Evolutionary conservation across 1,140 invertebrate genomes (phyloP).

Genomic region (Drosophila triauraria): DNA sequence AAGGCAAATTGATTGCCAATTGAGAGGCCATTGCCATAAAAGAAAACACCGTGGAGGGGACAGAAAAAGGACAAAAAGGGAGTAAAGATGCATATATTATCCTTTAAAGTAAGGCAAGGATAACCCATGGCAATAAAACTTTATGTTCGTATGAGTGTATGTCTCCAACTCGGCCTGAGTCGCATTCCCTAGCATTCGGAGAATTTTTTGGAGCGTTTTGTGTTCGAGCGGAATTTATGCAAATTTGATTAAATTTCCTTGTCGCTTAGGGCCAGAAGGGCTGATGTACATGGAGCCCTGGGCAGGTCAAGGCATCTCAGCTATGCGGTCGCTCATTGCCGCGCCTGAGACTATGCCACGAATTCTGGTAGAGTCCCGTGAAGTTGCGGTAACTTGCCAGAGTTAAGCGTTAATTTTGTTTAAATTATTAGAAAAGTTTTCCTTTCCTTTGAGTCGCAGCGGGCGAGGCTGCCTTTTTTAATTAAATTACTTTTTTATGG

Average conservation of each 20-base stretch:
- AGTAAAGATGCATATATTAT: slow-evolving; percentile 69
- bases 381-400: background rate
- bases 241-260: slow-evolving; percentile 70
- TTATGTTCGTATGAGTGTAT: slow-evolving; percentile 17
- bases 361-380: slow-evolving; percentile 19
- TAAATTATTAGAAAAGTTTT: slow-evolving; percentile 29
- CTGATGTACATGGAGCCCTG: slow-evolving; percentile 20
- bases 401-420: slow-evolving; percentile 27
- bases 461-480: slow-evolving; percentile 5
- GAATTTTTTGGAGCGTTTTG: slow-evolving; percentile 68
- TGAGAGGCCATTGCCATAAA: slow-evolving; percentile 58
- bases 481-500: slow-evolving; percentile 5
- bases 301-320: slow-evolving; percentile 63
- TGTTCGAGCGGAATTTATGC: slow-evolving; percentile 77
- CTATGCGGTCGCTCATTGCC: slow-evolving; percentile 46
- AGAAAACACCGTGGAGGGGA: slow-evolving; percentile 15
- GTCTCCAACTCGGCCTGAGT: slow-evolving; percentile 31
- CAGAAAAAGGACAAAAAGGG: background rate
- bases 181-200: slow-evolving; percentile 59
- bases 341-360: slow-evolving; percentile 52
- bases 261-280: slow-evolving; percentile 32
- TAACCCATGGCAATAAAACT: slow-evolving; percentile 67
- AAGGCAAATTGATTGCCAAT: slow-evolving; percentile 78
- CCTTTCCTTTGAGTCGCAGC: background rate
- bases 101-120: slow-evolving; percentile 55